phyloP scores from a whole-genome alignment of 1,140 invertebrate genomes.

The Argopecten irradians region DNA sequence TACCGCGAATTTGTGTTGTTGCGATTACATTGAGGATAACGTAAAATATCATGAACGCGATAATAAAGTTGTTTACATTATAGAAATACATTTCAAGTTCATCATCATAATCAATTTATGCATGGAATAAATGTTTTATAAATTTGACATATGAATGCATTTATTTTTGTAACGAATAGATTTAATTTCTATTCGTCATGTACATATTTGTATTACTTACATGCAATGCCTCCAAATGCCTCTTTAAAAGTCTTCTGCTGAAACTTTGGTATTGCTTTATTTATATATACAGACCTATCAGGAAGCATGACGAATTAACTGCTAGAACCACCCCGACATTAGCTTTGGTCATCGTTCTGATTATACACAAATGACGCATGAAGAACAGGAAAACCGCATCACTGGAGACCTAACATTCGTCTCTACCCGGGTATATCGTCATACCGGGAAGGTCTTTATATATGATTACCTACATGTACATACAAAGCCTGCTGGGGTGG shows the following conservation, averaged over 20 bases:
- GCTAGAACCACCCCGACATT: background rate
- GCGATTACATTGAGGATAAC: no score
- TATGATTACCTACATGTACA: background rate
- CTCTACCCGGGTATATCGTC: background rate
- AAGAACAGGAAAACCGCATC: background rate
- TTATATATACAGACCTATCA: background rate
- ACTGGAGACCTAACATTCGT: background rate
- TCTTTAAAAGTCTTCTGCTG: background rate
- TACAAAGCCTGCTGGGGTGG: background rate
- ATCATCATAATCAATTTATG: no score
- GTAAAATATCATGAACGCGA: no score
- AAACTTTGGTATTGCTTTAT: background rate
- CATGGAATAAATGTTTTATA: no score
- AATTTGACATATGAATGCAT: no score
- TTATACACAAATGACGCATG: background rate
- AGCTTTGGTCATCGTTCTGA: background rate
- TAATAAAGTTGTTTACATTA: no score
- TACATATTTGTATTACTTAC: no score
- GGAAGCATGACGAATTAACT: background rate
- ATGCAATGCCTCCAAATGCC: background rate
- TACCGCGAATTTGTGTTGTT: no score
- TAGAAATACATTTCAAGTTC: no score
- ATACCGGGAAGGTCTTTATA: background rate
- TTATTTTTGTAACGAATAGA: no score
- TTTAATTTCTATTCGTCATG: no score